Base-by-base conservation (phyloP, 2,888 invertebrate species). In the Boloria euphrosyne region DNA sequence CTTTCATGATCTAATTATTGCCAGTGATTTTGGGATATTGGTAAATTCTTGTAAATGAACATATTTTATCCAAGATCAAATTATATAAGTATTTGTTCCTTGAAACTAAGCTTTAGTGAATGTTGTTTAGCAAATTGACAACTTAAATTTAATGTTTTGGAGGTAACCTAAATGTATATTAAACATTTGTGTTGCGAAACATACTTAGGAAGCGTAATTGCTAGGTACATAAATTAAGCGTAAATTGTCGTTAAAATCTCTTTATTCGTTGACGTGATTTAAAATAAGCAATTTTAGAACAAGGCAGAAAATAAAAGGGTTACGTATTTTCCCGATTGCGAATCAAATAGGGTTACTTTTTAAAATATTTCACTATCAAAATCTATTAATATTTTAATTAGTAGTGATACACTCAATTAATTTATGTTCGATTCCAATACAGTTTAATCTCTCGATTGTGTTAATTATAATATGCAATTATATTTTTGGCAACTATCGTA, bases 81-180 rank as follows among this genome's bases (percentile, higher is more conserved):
- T 10, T 55, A 43, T 43, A 43, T 17, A 16, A 16, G 49, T 14
- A 16, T 10, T 49, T 49, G n/a, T 44, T n/a, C 57, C 57, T 57
- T 57, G 46, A 22, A 44, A 46, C 46, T 22, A 57, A 27, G n/a
- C 22, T 57, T 46, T n/a, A 16, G 57, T 57, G 57, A 57, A 46
- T 46, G 57, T 57, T 46, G 57, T 57, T 16, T 27, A 46, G 57
- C 16, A 38, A 38, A 38, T 47, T 38, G 27, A 50, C 31, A 49
- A 59, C 17, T 57, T 3, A 22, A 22, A 27, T 16, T 44, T 57
- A 46, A 44, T 13, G n/a, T 46, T 27, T 57, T 57, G 22, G 57
- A 18, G 57, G 57, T 46, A 16, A 13, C 27, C 46, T 57, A 57
- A 57, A 57, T 46, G 46, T 46, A 27, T 16, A 46, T 18, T 6